Conservation (phyloP, 2,797 vertebrate genomes). For the Pipistrellus kuhlii region DNA sequence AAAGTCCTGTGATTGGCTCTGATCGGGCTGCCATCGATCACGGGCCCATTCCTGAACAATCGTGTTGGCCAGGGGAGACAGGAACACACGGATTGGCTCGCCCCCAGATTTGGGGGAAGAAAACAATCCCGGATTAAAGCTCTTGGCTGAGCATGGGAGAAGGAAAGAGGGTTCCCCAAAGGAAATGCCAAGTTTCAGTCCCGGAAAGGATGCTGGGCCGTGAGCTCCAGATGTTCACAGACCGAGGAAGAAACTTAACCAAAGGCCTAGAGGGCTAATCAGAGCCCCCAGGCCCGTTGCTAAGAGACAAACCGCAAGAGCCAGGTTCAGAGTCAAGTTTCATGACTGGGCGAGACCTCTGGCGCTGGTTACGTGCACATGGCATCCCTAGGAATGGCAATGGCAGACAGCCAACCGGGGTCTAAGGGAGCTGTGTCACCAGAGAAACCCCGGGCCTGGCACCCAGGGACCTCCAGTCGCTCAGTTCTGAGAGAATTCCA, state of each 20-base stretch:
- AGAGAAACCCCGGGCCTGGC: constrained; percentile 42
- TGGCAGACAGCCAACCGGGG: constrained; percentile 32
- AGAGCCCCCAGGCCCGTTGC: neutral
- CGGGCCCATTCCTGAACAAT: neutral
- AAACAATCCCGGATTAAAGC: neutral
- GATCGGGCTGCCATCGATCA: neutral
- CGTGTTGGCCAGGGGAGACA: neutral
- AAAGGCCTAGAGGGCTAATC: neutral
- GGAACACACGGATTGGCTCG: neutral
- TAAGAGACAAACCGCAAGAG: constrained; percentile 32
- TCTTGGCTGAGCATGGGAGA: neutral
- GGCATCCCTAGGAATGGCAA: constrained; percentile 15
- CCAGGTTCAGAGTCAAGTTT: constrained; percentile 58
- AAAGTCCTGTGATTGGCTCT: neutral
- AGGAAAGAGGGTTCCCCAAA: neutral
- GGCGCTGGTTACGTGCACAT: neutral
- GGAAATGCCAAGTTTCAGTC: neutral
- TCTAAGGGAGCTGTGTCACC: neutral
- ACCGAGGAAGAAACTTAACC: neutral
- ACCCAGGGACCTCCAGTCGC: neutral
- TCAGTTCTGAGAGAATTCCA: constrained; percentile 4
- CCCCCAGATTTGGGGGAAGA: neutral
- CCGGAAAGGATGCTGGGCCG: neutral
- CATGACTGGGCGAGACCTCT: neutral
- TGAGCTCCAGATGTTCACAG: neutral